A percentile compares a stretch with the other conserved stretches of the same genome.
Evolutionary conservation across 2,113 vertebrate genomes (phyloP).

Genomic region (Hyla sarda): DNA sequence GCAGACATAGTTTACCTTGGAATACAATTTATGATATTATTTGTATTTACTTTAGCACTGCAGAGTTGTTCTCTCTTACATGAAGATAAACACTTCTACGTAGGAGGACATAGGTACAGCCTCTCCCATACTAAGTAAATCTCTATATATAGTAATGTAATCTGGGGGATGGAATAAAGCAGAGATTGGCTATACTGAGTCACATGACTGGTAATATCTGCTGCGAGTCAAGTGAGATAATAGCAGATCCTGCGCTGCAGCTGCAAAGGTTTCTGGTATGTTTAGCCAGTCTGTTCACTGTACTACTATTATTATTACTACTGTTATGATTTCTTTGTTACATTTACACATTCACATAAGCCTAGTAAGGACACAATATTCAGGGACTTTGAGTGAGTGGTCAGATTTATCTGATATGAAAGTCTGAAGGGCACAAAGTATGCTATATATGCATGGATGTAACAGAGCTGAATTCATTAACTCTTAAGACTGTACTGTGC

Average conservation of each 20-base stretch:
- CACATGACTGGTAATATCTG: conserved; percentile 24
- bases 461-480: background rate
- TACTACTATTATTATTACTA: background rate
- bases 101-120: background rate
- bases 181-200: conserved; percentile 15
- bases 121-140: background rate
- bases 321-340: too few species aligned
- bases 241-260: background rate
- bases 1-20: too few species aligned
- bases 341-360: too few species aligned
- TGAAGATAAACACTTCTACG: background rate
- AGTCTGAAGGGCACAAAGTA: background rate
- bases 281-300: background rate
- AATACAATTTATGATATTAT: too few species aligned
- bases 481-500: background rate
- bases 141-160: conserved; percentile 52
- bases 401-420: background rate
- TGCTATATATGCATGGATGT: background rate
- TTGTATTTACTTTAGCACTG: too few species aligned
- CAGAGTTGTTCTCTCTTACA: background rate
- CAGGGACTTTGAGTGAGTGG: background rate
- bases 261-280: conserved; percentile 6
- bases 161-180: conserved; percentile 4
- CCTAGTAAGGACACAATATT: background rate
- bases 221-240: background rate